These are phyloP conservation scores for Felis chaus DNA, from an alignment of 2,113 vertebrate genomes.

Conservation along the genomic window DNA sequence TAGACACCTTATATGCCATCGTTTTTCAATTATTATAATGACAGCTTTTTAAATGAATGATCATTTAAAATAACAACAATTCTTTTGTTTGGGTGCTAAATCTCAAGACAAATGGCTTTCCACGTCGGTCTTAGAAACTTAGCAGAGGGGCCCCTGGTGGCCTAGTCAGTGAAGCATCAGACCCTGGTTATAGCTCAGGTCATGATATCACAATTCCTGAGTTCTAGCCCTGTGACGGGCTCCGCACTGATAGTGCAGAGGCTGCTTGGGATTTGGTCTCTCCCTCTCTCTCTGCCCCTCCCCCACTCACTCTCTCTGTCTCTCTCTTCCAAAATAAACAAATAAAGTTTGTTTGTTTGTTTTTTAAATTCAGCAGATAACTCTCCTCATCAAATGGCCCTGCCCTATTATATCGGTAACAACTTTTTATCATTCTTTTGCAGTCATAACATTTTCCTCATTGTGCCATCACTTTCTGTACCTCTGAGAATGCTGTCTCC, in stretches of 20 bases:
- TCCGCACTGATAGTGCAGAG: too few relatives aligned
- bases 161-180: too few relatives aligned
- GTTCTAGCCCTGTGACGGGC: too few relatives aligned
- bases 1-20: neutral
- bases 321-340: too few relatives aligned
- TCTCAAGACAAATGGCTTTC: neutral
- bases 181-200: too few relatives aligned
- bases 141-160: too few relatives aligned
- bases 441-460: neutral
- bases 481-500: neutral
- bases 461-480: neutral
- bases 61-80: neutral
- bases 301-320: too few relatives aligned
- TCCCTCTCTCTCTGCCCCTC: too few relatives aligned
- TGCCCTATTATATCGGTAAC: neutral
- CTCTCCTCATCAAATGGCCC: neutral
- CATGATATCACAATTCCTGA: too few relatives aligned
- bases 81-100: neutral
- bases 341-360: too few relatives aligned
- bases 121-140: neutral
- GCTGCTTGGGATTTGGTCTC: too few relatives aligned
- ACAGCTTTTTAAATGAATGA: neutral
- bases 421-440: neutral
- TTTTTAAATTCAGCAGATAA: neutral
- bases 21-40: neutral